phyloP scores from a whole-genome alignment of 35 echinoderm and acorn worm genomes.

The Lytechinus pictus region DNA sequence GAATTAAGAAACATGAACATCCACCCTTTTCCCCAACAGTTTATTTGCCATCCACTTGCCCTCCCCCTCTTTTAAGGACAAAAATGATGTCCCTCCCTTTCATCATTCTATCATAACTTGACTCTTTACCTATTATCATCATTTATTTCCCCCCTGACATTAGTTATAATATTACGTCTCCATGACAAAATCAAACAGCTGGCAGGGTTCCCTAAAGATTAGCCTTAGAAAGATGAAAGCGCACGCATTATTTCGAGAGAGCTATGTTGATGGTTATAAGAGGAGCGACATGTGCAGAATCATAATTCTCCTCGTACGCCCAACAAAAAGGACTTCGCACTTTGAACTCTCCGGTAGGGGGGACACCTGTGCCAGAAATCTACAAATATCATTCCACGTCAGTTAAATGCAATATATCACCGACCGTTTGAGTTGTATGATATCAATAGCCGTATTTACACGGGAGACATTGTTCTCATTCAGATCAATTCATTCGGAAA shows the following conservation, averaged over 20 bases:
- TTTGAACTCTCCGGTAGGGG: not conserved
- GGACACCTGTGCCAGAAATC: not conserved
- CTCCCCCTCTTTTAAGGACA: too few relatives aligned
- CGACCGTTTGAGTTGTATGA: not conserved
- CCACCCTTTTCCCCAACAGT: too few relatives aligned
- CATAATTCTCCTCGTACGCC: not conserved
- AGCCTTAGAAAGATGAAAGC: not conserved
- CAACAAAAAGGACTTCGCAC: not conserved
- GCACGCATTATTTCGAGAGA: not conserved
- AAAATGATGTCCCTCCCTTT: too few relatives aligned
- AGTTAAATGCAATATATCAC: not conserved
- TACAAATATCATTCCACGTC: not conserved
- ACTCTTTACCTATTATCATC: not conserved
- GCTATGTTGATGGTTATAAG: not conserved
- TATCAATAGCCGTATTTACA: conserved; percentile 8
- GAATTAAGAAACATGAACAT: too few relatives aligned
- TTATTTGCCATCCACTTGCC: too few relatives aligned
- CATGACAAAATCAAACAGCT: not conserved
- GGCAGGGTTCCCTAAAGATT: not conserved
- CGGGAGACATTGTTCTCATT: not conserved
- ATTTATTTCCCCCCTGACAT: not conserved
- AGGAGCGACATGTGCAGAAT: not conserved
- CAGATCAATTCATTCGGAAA: not conserved
- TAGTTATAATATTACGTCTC: not conserved
- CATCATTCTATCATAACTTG: too few relatives aligned